phyloP scores from a whole-genome alignment of 1,140 invertebrate genomes.

The Rhynchophorus ferrugineus region DNA sequence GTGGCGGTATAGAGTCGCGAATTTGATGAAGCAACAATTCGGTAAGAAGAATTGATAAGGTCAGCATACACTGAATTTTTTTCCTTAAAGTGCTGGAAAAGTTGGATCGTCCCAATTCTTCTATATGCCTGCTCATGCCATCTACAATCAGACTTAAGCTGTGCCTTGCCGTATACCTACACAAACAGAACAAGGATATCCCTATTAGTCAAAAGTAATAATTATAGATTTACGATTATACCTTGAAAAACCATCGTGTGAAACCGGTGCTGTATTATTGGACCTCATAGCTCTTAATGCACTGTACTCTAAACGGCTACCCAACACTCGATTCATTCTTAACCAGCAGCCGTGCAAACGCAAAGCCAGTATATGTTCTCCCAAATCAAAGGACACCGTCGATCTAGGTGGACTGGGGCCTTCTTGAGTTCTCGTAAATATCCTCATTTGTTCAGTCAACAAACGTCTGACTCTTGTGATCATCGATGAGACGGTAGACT shows the following conservation, averaged over 20 bases:
- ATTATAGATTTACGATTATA: too few species aligned
- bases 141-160: slow-evolving; percentile 40
- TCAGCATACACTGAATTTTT: slow-evolving; percentile 29
- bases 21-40: slow-evolving; percentile 36
- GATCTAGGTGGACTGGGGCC: neutral
- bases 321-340: slow-evolving; percentile 29
- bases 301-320: slow-evolving; percentile 17
- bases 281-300: slow-evolving; percentile 10
- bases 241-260: slow-evolving; percentile 31
- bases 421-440: slow-evolving; percentile 12
- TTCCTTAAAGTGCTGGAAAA: slow-evolving; percentile 21
- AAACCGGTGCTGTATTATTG: slow-evolving; percentile 28
- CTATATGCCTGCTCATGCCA: slow-evolving; percentile 31
- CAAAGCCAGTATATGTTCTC: slow-evolving; percentile 31
- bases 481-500: slow-evolving; percentile 14
- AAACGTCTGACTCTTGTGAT: slow-evolving; percentile 16
- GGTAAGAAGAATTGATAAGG: slow-evolving; percentile 33
- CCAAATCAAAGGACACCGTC: slow-evolving; percentile 23
- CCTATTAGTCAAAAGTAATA: too few species aligned
- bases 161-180: slow-evolving; percentile 33
- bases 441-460: slow-evolving; percentile 21
- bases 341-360: slow-evolving; percentile 30
- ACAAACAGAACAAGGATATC: too few species aligned
- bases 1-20: slow-evolving; percentile 36
- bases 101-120: slow-evolving; percentile 21